Evolutionary conservation across 2,113 vertebrate genomes (phyloP).

Genomic region (Lepidothrix coronata): DNA sequence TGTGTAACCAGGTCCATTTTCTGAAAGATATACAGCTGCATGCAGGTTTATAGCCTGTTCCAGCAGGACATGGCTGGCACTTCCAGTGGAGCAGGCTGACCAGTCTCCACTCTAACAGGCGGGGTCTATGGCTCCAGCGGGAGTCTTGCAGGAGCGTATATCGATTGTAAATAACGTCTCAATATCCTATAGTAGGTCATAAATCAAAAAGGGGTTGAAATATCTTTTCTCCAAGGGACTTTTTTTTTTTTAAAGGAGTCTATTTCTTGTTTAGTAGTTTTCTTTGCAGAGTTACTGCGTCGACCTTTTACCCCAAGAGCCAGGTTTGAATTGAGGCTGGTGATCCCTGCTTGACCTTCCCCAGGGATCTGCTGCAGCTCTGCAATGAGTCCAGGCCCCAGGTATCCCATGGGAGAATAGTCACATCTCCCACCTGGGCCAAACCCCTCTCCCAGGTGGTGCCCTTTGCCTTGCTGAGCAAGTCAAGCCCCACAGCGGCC

Average conservation of each 20-base stretch:
- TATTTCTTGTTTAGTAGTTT: conserved; percentile 53
- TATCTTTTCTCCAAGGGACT: conserved; percentile 57
- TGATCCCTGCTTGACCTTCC: neutral
- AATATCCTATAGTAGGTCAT: conserved; percentile 67
- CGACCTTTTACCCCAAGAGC: neutral
- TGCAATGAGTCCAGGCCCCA: rapidly evolving
- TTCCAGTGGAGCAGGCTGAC: conserved; percentile 47
- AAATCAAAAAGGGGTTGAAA: conserved; percentile 69
- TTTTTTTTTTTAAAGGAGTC: conserved; percentile 14
- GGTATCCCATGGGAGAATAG: rapidly evolving
- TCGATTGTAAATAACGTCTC: conserved; percentile 75
- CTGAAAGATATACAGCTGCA: conserved; percentile 53
- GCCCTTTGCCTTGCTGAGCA: neutral
- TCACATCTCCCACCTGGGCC: neutral
- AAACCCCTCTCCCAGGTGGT: neutral
- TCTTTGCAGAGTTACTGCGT: conserved; percentile 4
- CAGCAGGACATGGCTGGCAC: conserved; percentile 44
- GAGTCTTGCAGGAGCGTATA: conserved; percentile 60
- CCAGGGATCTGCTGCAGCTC: neutral
- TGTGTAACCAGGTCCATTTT: conserved; percentile 46
- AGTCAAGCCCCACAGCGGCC: neutral
- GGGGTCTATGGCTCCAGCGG: conserved; percentile 58
- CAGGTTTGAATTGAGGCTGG: neutral
- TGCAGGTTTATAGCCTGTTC: conserved; percentile 42
- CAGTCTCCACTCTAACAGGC: conserved; percentile 27